Conservation (phyloP, 2,888 invertebrate species). For the Venusia cambrica region DNA sequence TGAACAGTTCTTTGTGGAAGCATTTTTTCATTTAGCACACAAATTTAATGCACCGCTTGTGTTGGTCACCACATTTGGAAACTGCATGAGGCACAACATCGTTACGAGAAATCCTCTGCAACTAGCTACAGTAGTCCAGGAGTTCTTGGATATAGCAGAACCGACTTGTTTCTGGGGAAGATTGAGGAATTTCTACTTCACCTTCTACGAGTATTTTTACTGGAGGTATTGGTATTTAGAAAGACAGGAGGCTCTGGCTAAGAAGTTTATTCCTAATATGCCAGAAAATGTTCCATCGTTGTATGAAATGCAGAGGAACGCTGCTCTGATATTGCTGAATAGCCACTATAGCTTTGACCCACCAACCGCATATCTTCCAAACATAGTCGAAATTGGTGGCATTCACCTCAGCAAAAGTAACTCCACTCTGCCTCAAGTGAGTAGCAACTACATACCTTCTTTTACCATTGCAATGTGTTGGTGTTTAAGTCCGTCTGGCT, state of each 20-base stretch:
- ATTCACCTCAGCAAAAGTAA: slow-evolving; percentile 65
- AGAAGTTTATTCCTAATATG: slow-evolving; percentile 56
- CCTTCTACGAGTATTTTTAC: slow-evolving; percentile 60
- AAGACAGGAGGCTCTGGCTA: slow-evolving; percentile 56
- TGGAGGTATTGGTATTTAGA: slow-evolving; percentile 63
- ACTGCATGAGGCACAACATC: slow-evolving; percentile 66
- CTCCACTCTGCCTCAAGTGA: slow-evolving; percentile 53
- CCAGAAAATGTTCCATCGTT: slow-evolving; percentile 59
- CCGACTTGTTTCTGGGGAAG: slow-evolving; percentile 78
- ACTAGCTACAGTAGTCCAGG: slow-evolving; percentile 55
- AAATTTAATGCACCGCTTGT: slow-evolving; percentile 67
- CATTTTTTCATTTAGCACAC: slow-evolving; percentile 61
- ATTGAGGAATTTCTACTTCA: slow-evolving; percentile 69
- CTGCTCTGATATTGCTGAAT: slow-evolving; percentile 68
- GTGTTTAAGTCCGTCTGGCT: too few species aligned
- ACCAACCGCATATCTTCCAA: slow-evolving; percentile 74
- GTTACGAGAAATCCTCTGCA: slow-evolving; percentile 62
- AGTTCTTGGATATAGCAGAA: slow-evolving; percentile 58
- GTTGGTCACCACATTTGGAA: slow-evolving; percentile 63
- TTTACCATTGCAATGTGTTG: too few species aligned
- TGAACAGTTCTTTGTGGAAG: slow-evolving; percentile 75
- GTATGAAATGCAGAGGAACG: slow-evolving; percentile 59
- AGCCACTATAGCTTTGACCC: slow-evolving; percentile 72
- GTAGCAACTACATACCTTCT: too few species aligned
- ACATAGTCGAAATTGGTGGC: slow-evolving; percentile 81